Conservation (phyloP, 2,888 invertebrate genomes). For the Athetis lepigone region DNA sequence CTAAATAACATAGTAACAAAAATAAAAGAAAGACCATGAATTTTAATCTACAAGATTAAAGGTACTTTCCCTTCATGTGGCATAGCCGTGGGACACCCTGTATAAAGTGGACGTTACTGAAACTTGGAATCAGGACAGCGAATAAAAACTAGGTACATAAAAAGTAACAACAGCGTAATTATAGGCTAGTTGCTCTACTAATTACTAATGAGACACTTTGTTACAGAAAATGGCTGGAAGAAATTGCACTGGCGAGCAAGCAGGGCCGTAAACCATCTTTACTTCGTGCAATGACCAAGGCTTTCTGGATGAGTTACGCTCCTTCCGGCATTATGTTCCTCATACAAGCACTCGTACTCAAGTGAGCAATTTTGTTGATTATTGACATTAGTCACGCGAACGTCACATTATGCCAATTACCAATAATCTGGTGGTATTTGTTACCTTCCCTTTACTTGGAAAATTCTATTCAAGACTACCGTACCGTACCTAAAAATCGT, state of each 20-base stretch:
- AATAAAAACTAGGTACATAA: conserved; percentile 20
- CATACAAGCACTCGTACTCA: conserved; percentile 89
- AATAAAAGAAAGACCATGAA: no score
- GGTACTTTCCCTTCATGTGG: no score
- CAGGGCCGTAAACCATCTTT: conserved; percentile 91
- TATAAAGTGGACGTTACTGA: neutral
- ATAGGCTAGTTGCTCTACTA: conserved; percentile 44
- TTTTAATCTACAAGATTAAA: no score
- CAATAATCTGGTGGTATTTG: conserved; percentile 28
- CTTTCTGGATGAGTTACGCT: conserved; percentile 93
- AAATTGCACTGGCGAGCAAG: conserved; percentile 90
- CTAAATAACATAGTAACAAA: no score
- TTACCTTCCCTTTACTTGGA: conserved; percentile 26
- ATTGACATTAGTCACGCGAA: conserved; percentile 61
- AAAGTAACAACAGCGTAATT: conserved; percentile 35
- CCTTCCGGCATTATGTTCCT: conserved; percentile 92
- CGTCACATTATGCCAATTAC: conserved; percentile 61
- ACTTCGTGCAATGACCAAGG: conserved; percentile 91
- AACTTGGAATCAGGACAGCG: neutral
- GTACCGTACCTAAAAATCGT: no score
- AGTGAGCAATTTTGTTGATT: conserved; percentile 77
- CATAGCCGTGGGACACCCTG: no score
- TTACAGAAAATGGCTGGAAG: conserved; percentile 93
- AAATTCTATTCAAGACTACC: conserved; percentile 11
- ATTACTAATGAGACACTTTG: conserved; percentile 59